phyloP scores from a whole-genome alignment of 2,888 invertebrate genomes.

The Tinea trinotella region DNA sequence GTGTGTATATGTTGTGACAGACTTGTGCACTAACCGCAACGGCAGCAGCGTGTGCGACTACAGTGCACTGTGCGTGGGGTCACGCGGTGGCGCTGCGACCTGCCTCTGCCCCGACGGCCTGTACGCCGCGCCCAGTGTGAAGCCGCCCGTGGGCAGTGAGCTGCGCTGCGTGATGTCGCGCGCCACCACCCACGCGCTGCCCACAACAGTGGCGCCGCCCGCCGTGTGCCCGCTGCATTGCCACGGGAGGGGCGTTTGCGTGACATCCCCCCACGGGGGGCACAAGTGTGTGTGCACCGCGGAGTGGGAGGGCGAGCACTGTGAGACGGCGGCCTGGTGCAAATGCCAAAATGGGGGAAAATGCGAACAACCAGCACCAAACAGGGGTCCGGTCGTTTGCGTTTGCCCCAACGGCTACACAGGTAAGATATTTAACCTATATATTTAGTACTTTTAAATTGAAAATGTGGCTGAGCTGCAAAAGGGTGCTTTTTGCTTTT shows the following conservation, averaged over 20 bases:
- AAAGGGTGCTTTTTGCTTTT: no score
- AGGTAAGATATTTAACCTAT: no score
- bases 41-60: constrained; percentile 72
- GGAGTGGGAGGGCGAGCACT: constrained; percentile 76
- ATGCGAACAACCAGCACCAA: constrained; percentile 30
- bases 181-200: constrained; percentile 3
- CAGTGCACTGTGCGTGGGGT: constrained; percentile 74
- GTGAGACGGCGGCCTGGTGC: constrained; percentile 78
- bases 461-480: neutral
- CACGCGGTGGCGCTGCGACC: constrained; percentile 47
- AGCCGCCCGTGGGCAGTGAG: neutral
- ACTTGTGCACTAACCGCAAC: no score
- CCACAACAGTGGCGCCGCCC: no score
- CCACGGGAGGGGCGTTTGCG: constrained; percentile 55
- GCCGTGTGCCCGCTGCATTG: constrained; percentile 67
- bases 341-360: no score
- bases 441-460: no score
- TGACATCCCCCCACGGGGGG: no score
- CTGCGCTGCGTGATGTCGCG: constrained; percentile 27
- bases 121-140: constrained; percentile 30
- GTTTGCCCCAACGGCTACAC: constrained; percentile 67
- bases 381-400: constrained; percentile 39
- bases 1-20: no score
- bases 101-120: constrained; percentile 74
- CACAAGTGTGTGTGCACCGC: constrained; percentile 75